These are phyloP conservation scores for Linyphia triangularis DNA, from an alignment of 2,888 invertebrate species.

Conservation along the genomic window DNA sequence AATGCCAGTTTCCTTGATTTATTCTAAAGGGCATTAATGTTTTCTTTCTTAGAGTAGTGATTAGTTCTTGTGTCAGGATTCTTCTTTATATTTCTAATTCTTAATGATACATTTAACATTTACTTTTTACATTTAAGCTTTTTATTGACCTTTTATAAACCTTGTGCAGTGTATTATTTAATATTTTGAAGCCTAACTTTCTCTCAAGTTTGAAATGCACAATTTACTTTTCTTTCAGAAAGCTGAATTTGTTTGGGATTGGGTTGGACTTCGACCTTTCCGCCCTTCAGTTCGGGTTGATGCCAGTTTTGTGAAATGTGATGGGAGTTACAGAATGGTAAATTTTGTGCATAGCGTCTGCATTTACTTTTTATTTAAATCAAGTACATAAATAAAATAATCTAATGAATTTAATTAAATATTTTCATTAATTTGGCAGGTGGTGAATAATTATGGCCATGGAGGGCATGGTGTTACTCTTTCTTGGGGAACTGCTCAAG, in stretches of 20 bases:
- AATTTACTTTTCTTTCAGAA: conserved; percentile 77
- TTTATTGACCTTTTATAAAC: not conserved
- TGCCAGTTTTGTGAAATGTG: conserved; percentile 77
- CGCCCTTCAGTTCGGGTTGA: conserved; percentile 82
- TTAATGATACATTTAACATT: too few species aligned
- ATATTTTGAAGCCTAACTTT: not conserved
- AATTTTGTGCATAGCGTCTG: not conserved
- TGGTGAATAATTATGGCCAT: conserved; percentile 97
- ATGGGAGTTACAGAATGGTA: conserved; percentile 43
- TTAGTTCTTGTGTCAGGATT: too few species aligned
- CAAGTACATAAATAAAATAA: too few species aligned
- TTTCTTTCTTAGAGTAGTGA: too few species aligned
- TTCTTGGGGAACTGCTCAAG: conserved; percentile 90
- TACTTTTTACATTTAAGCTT: not conserved
- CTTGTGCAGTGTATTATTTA: not conserved
- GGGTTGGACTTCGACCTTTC: conserved; percentile 92
- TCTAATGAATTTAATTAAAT: too few species aligned
- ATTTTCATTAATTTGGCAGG: conserved; percentile 80
- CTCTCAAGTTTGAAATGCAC: not conserved
- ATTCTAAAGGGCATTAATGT: too few species aligned
- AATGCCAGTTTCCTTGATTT: too few species aligned
- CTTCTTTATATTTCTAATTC: too few species aligned
- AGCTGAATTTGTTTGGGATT: conserved; percentile 85
- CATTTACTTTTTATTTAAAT: not conserved
- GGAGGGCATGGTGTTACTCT: conserved; percentile 95